Evolutionary conservation across 2,113 vertebrate species (phyloP).

Genomic region (Pedionomus torquatus): DNA sequence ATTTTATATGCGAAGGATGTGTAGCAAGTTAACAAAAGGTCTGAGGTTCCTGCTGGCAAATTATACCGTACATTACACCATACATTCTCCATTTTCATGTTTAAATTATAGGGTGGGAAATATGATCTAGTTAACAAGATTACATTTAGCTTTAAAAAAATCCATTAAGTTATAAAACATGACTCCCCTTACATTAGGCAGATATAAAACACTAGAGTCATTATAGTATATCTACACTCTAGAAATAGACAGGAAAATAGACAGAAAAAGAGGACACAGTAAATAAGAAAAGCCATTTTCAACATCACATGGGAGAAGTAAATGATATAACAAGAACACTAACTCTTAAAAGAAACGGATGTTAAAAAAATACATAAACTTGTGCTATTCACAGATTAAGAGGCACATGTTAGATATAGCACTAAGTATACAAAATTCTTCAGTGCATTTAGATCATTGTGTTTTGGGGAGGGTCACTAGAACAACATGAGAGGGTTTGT

Average conservation of each 20-base stretch:
- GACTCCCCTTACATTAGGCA: background rate
- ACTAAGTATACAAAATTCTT: background rate
- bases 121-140: background rate
- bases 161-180: background rate
- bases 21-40: background rate
- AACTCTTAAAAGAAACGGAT: background rate
- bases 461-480: background rate
- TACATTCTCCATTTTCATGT: background rate
- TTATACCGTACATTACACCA: background rate
- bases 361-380: background rate
- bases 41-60: background rate
- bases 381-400: background rate
- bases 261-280: background rate
- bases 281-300: background rate
- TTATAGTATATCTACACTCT: background rate
- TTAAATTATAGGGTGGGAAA: background rate
- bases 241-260: background rate
- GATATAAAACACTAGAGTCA: background rate
- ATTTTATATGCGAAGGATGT: background rate
- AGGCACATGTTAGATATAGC: background rate
- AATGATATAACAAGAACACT: background rate
- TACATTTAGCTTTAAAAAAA: background rate
- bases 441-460: fast-evolving
- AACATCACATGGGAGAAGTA: background rate
- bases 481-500: background rate